Evolutionary conservation across 2,797 vertebrate genomes (phyloP), one percentile per base, ranked within the genome.

Genomic region (Halcyon badia): DNA sequence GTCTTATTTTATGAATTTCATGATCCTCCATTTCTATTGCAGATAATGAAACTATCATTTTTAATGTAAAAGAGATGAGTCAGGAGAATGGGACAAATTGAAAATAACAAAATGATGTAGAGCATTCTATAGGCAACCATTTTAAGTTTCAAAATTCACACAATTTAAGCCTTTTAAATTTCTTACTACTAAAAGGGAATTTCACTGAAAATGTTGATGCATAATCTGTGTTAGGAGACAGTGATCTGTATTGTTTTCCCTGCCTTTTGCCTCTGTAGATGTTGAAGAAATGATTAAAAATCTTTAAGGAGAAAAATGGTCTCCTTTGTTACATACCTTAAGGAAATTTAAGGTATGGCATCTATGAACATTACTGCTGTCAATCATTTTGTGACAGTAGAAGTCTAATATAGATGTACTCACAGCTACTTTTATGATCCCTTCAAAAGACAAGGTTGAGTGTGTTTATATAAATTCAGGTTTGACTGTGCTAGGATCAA

Each of bases 321-420:
- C 44, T 87, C 68, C 84, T 64, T 95, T 7, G 2, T 37, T 71
- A 80, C 7, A 11, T 42, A 62, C 48, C 77, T 92, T 93, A 94
- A 96, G 87, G 91, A 96, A 96, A 91, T 94, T 15, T 49, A 86
- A 95, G 77, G 62, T 95, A 73, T 49, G 42, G 14, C 17, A 51
- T 58, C 84, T 87, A 3, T 46, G 76, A 51, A 75, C 1, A 10
- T 62, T 81, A 58, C 39, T 62, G 21, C 75, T 87, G 12, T 70
- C 80, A 64, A 72, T 97, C 14, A 75, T 71, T 94, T 95, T 93
- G n/a, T 85, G 83, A 71, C 90, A 93, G 17, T 31, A 95, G 83
- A 89, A 95, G 87, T 60, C 26, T 85, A 69, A 20, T 30, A 94
- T 83, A 88, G 95, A 85, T 62, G 25, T 79, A 69, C 16, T 78